A percentile compares a stretch with the other conserved stretches of the same genome.
phyloP scores from a whole-genome alignment of 2,797 vertebrate species.

The Eleutherodactylus coqui region DNA sequence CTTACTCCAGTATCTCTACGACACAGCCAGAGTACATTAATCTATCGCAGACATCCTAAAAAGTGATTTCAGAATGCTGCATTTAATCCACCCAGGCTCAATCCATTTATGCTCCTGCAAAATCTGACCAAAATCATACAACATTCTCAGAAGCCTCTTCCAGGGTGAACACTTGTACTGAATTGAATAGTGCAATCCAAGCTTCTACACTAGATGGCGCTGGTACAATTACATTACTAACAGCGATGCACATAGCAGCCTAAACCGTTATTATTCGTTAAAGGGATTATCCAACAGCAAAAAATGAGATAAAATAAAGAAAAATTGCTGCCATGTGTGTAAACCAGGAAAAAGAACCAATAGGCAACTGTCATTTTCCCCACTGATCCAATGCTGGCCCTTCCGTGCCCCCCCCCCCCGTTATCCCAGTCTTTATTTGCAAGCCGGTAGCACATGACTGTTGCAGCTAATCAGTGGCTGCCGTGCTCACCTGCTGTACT shows the following conservation, averaged over 20 bases:
- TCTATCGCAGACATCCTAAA: background rate
- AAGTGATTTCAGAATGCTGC: background rate
- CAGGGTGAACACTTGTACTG: background rate
- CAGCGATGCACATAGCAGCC: background rate
- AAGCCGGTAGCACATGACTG: too few species aligned
- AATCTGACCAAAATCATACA: background rate
- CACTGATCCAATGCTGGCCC: too few species aligned
- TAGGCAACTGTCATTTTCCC: too few species aligned
- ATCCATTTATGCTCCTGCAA: background rate
- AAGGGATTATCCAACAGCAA: too few species aligned
- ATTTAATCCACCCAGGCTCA: background rate
- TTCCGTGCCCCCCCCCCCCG: too few species aligned
- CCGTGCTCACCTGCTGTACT: too few species aligned
- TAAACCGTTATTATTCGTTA: too few species aligned
- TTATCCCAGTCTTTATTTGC: too few species aligned
- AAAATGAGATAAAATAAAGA: too few species aligned
- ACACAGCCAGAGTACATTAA: background rate
- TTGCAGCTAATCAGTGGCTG: too few species aligned
- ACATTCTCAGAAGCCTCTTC: background rate
- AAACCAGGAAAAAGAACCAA: too few species aligned
- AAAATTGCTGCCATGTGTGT: too few species aligned
- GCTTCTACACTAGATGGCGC: conserved; percentile 37
- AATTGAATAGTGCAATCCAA: background rate
- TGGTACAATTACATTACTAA: background rate
- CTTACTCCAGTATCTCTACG: background rate